These are phyloP conservation scores for Antrozous pallidus DNA, from an alignment of 2,797 vertebrate genomes.

Conservation along the genomic window DNA sequence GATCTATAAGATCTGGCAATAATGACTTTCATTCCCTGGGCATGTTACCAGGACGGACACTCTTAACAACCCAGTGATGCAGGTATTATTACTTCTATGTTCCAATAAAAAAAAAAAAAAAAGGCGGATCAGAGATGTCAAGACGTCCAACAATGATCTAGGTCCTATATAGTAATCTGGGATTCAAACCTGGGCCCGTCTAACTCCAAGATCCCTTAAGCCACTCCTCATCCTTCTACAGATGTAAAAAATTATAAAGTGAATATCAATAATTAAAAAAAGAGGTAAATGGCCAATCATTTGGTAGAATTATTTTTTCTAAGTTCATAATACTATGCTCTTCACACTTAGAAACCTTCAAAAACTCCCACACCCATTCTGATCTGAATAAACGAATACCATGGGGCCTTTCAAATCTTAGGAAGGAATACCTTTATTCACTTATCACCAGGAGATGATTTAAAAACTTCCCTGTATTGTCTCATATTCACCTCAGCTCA, in stretches of 20 bases:
- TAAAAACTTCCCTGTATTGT: not conserved
- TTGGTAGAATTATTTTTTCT: not conserved
- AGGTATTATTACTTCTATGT: conserved; percentile 5
- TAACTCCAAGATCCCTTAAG: not conserved
- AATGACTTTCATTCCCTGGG: not conserved
- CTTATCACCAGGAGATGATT: not conserved
- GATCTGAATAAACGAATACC: not conserved
- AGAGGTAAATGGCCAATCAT: not conserved
- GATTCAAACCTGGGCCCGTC: not conserved
- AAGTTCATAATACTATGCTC: not conserved
- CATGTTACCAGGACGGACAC: not conserved
- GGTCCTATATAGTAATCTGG: not conserved
- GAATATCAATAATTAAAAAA: not conserved
- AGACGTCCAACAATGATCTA: not conserved
- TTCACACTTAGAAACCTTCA: not conserved
- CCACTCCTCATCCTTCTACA: not conserved
- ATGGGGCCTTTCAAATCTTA: not conserved
- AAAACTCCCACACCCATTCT: not conserved
- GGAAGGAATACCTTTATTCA: not conserved
- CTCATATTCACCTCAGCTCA: not conserved
- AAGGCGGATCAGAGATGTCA: not conserved
- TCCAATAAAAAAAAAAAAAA: not conserved
- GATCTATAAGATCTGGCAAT: not conserved
- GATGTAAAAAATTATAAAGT: not conserved
- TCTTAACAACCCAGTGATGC: not conserved